Percentiles rank a stretch among this genome's conserved stretches.
Conservation (phyloP, 2,797 vertebrate genomes). For the Phrynocephalus guinanensis region DNA sequence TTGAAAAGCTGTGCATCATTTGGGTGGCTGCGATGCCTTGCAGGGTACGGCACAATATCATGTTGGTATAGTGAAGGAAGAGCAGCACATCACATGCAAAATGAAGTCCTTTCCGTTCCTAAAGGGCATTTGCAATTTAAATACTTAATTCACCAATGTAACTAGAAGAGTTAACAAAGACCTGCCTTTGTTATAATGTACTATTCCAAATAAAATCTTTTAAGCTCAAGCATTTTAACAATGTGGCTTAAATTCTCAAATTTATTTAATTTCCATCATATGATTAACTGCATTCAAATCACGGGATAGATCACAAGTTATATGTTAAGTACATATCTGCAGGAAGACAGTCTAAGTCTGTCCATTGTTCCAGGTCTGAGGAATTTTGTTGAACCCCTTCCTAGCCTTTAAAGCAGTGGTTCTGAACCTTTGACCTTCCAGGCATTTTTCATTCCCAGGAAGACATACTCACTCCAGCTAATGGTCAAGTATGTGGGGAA, state of each 20-base stretch:
- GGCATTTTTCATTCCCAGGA: too few relatives aligned
- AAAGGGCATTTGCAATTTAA: neutral
- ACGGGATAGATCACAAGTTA: neutral
- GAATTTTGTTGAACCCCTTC: neutral
- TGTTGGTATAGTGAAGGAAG: too few relatives aligned
- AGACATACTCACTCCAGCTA: too few relatives aligned
- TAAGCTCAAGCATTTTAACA: neutral
- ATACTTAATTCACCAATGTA: neutral
- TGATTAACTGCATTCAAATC: neutral
- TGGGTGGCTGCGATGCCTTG: neutral
- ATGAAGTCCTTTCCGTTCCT: neutral
- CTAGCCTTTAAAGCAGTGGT: neutral
- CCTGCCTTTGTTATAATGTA: neutral
- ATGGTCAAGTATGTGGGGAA: too few relatives aligned
- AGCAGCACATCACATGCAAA: neutral
- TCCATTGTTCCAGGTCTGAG: neutral
- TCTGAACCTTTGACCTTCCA: neutral
- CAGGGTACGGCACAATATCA: too few relatives aligned
- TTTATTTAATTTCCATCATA: constrained; percentile 2
- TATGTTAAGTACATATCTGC: neutral
- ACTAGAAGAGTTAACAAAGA: neutral
- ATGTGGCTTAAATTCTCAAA: neutral
- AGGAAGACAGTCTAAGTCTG: neutral
- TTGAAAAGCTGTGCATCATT: neutral
- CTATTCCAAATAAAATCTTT: neutral